Conservation (phyloP, 2,888 invertebrate species). For the Odontothrips loti region DNA sequence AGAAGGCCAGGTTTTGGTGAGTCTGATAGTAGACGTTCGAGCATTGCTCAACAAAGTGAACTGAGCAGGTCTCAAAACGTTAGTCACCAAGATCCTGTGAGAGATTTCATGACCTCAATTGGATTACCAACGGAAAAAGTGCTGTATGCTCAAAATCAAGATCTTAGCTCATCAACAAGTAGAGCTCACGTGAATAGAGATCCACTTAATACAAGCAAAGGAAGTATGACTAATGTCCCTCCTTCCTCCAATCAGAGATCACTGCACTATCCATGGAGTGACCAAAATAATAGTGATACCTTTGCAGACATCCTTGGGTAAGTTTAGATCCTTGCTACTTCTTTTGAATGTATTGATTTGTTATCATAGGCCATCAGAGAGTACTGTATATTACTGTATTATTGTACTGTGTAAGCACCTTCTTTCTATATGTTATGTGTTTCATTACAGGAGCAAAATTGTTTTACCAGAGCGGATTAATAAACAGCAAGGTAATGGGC, state of each 20-base stretch:
- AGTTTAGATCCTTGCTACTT: conserved; percentile 39
- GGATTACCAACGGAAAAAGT: background rate
- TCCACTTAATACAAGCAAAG: background rate
- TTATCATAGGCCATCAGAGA: no score
- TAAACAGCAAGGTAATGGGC: conserved; percentile 48
- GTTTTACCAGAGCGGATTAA: conserved; percentile 44
- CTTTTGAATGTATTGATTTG: background rate
- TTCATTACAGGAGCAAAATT: conserved; percentile 43
- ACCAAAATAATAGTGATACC: conserved; percentile 50
- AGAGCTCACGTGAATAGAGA: background rate
- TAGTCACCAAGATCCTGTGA: background rate
- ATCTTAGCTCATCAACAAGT: background rate
- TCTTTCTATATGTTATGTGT: background rate
- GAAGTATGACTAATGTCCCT: background rate
- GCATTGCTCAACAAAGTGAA: background rate
- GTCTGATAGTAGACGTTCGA: background rate
- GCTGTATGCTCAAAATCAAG: background rate
- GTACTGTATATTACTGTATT: background rate
- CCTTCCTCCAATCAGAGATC: conserved; percentile 36
- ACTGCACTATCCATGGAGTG: conserved; percentile 44
- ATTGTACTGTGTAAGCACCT: background rate
- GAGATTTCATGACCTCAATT: conserved; percentile 5
- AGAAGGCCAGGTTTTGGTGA: background rate
- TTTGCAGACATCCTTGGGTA: conserved; percentile 72
- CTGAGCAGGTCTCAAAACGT: background rate